Percentiles rank a stretch among this genome's conserved stretches.
Evolutionary conservation across 2,888 invertebrate genomes (phyloP).

Genomic region (Halictus ligatus): DNA sequence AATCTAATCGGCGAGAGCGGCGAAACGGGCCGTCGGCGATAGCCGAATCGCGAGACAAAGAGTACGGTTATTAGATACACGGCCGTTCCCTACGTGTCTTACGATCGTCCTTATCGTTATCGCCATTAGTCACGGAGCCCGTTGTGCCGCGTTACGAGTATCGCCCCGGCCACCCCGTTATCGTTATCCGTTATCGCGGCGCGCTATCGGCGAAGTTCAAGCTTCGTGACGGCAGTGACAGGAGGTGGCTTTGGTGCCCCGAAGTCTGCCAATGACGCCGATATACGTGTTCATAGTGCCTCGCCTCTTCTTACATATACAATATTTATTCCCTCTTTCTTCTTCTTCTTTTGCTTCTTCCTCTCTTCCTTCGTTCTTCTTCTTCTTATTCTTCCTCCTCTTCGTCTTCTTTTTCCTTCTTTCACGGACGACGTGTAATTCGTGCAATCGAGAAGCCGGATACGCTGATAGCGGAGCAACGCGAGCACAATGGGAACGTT

Average conservation of each 20-base stretch:
- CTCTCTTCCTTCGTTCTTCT: not conserved
- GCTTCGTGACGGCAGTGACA: constrained; percentile 65
- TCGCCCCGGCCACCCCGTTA: constrained; percentile 71
- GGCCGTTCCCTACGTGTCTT: constrained; percentile 76
- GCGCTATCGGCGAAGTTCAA: constrained; percentile 77
- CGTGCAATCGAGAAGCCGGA: constrained; percentile 1
- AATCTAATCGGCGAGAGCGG: constrained; percentile 47
- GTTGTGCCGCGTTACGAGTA: constrained; percentile 76
- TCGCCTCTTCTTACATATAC: not conserved
- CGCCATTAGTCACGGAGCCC: constrained; percentile 80
- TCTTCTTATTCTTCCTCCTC: not conserved
- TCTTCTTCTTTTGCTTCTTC: not conserved
- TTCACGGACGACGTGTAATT: constrained; percentile 11
- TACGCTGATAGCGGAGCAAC: not conserved
- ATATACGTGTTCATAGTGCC: not conserved
- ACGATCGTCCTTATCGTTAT: constrained; percentile 80
- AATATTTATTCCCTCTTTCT: not conserved
- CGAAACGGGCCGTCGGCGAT: constrained; percentile 51
- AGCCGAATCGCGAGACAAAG: constrained; percentile 62
- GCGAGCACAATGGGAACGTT: constrained; percentile 19
- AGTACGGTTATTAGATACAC: constrained; percentile 71
- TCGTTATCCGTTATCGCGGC: constrained; percentile 77
- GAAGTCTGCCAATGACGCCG: constrained; percentile 27
- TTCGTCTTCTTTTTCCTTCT: not conserved
- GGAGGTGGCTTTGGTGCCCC: constrained; percentile 45